These are phyloP conservation scores for Nyctibius bracteatus DNA, from an alignment of 2,113 vertebrate genomes.

Conservation along the genomic window DNA sequence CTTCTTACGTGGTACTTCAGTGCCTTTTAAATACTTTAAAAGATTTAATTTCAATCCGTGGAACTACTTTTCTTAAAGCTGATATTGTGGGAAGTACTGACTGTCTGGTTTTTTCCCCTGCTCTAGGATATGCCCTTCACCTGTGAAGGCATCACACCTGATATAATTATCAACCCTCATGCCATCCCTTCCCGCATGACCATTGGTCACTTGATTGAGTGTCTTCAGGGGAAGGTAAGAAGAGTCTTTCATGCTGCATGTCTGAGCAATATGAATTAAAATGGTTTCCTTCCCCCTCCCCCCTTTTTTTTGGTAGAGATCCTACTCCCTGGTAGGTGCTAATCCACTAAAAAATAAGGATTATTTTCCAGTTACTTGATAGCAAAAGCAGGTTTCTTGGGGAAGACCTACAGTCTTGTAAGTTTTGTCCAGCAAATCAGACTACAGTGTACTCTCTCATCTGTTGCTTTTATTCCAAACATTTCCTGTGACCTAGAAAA, in stretches of 20 bases:
- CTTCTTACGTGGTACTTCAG: background rate
- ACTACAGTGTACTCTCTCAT: background rate
- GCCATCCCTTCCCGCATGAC: conserved; percentile 99
- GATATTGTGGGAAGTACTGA: background rate
- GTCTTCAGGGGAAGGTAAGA: conserved; percentile 96
- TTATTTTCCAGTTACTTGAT: background rate
- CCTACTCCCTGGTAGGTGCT: background rate
- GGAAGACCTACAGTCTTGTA: background rate
- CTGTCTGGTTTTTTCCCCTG: background rate
- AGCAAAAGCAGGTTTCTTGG: background rate
- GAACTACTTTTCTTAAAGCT: background rate
- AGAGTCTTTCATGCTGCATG: background rate
- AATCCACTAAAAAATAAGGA: background rate
- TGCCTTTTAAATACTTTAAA: background rate
- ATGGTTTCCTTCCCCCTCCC: background rate
- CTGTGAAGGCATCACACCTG: conserved; percentile 96
- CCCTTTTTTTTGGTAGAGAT: background rate
- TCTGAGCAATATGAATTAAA: background rate
- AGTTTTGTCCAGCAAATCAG: background rate
- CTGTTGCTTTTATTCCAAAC: background rate
- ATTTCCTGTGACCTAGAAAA: background rate
- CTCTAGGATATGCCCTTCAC: conserved; percentile 97
- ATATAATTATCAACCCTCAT: conserved; percentile 98
- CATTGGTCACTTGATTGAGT: conserved; percentile 98
- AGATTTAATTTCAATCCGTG: background rate